Evolutionary conservation across 2,888 invertebrate genomes (phyloP), one percentile per base, ranked within the genome.

Genomic region (Xanthostigma xanthostigma): DNA sequence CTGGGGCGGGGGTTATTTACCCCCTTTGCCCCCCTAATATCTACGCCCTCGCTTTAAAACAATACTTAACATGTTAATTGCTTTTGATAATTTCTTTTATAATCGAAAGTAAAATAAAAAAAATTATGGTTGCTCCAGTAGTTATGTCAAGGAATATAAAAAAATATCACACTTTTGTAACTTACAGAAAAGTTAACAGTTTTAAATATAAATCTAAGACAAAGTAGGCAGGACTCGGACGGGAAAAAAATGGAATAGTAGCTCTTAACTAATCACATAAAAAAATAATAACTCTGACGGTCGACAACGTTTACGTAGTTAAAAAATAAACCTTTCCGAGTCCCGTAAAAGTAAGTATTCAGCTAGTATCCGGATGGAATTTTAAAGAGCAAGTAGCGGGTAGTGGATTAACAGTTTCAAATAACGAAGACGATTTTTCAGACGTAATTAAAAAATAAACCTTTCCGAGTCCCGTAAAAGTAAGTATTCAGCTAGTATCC

Each of bases 381-480:
- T 80, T 76, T 55, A 81, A 69, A 50, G 81, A 81, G 50, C 78
- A 73, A 8, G 81, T 77, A 57, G 80, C 78, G 37, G 79, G 75
- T 53, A 80, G 68, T 12, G 75, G 70, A 41, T 70, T 65, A 49
- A 71, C 67, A 9, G 72, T 67, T 50, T 75, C 74, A 49, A 79
- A 73, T 53, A 79, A 67, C 52, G 72, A 68, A 1, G 75, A 69
- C 47, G 72, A 73, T 53, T 74, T 78, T 57, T 77, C 76, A 27
- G 81, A n/a, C n/a, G n/a, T 12, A 38, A 38, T 5, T 12, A 13
- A 38, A 12, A 12, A 38, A 12, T n/a, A 12, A 38, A n/a, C 3
- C 1, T 3, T 12, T 38, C n/a, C 13, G n/a, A 12, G 13, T 46
- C 36, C 45, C 38, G 34, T 46, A 45, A 34, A 42, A 44, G 37